A percentile compares a stretch with the other conserved stretches of the same genome.
Evolutionary conservation across 2,113 vertebrate genomes (phyloP).

Genomic region (Xiphophorus hellerii): DNA sequence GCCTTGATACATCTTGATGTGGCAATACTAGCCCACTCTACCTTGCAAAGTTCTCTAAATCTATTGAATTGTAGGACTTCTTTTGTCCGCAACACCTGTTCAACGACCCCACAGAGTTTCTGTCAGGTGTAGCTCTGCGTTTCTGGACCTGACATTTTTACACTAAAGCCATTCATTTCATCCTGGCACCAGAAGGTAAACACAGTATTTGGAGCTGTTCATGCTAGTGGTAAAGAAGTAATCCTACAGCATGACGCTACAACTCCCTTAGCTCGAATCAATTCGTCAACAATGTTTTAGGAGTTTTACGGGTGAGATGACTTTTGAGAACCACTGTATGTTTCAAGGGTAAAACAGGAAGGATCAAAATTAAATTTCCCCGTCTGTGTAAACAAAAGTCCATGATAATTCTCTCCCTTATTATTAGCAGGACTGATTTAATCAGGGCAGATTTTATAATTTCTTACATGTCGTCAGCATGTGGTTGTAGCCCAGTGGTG

Average conservation of each 20-base stretch:
- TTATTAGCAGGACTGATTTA: constrained; percentile 10
- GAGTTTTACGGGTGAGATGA: neutral
- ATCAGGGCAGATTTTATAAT: neutral
- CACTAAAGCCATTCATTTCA: neutral
- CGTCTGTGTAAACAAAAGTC: constrained; percentile 45
- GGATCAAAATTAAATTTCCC: constrained; percentile 39
- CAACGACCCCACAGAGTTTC: too few species aligned
- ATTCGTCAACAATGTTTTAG: neutral
- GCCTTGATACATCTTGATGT: neutral
- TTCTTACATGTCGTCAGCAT: constrained; percentile 81
- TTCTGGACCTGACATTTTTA: too few species aligned
- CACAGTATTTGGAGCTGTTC: neutral
- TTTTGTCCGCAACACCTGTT: neutral
- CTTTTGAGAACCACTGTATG: constrained; percentile 12
- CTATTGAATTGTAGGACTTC: neutral
- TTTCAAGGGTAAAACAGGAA: constrained; percentile 42
- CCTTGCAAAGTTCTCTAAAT: neutral
- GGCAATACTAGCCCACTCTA: neutral
- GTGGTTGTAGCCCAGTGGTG: constrained; percentile 59
- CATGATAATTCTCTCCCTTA: constrained; percentile 20
- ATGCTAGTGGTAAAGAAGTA: neutral
- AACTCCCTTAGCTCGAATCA: neutral
- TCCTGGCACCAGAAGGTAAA: neutral
- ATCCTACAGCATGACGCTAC: neutral
- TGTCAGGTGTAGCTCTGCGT: too few species aligned